A percentile compares a stretch with the other conserved stretches of the same genome.
Conservation (phyloP, 2,113 vertebrate species). For the Cynoglossus semilaevis region DNA sequence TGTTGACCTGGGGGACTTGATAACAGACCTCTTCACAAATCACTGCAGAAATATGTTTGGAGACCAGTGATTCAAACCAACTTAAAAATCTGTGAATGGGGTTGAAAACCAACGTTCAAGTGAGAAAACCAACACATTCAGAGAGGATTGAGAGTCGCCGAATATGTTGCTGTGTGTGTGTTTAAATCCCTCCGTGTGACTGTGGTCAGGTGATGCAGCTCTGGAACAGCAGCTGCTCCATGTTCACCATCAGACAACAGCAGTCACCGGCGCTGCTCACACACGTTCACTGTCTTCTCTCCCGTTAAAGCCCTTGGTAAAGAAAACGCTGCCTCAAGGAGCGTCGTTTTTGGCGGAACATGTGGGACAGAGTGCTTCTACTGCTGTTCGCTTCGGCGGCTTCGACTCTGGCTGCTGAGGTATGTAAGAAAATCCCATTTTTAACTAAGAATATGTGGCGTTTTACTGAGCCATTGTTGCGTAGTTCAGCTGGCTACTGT, state of each 20-base stretch:
- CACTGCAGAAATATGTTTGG: no score
- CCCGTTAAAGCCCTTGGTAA: not conserved
- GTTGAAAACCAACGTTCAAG: no score
- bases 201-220: constrained; percentile 72
- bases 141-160: not conserved
- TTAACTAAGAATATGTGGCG: constrained; percentile 3
- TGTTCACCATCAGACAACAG: constrained; percentile 65
- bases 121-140: not conserved
- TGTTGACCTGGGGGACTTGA: no score
- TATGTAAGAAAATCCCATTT: constrained; percentile 47
- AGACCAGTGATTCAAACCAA: no score
- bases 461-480: constrained; percentile 43
- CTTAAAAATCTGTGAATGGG: no score
- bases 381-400: constrained; percentile 65
- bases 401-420: constrained; percentile 69
- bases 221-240: constrained; percentile 71
- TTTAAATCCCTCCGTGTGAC: constrained; percentile 34
- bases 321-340: constrained; percentile 36
- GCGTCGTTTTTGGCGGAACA: constrained; percentile 38
- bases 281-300: not conserved
- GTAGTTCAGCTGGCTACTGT: not conserved
- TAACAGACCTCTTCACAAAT: no score
- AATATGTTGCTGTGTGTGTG: not conserved
- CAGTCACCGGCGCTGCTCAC: constrained; percentile 49
- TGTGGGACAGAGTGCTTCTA: constrained; percentile 67